Evolutionary conservation across 2,797 vertebrate species (phyloP).

Genomic region (Cossypha niveicapilla): DNA sequence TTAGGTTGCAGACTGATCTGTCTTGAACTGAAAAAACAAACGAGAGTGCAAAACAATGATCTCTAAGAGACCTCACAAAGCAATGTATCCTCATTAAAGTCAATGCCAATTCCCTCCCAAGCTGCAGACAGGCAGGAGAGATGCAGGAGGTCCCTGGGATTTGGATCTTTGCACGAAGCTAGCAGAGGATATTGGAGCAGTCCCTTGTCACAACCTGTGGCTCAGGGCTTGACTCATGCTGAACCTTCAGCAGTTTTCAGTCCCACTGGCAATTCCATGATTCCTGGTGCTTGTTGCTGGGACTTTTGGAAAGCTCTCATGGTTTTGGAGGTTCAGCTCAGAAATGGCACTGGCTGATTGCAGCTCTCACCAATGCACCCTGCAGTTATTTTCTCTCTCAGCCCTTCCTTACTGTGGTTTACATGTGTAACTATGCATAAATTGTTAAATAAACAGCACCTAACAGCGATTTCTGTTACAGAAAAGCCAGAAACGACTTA

Average conservation of each 20-base stretch:
- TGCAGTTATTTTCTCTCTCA: not conserved
- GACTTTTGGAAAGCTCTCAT: not conserved
- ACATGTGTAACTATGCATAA: not conserved
- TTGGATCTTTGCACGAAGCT: not conserved
- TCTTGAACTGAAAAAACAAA: not conserved
- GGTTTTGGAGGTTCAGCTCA: not conserved
- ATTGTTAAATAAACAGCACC: not conserved
- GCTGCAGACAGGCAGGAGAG: not conserved
- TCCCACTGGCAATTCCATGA: not conserved
- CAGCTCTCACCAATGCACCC: not conserved
- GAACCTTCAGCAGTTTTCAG: not conserved
- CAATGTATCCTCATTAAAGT: not conserved
- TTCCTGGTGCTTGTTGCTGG: not conserved
- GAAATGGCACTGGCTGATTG: not conserved
- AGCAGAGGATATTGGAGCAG: not conserved
- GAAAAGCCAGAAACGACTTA: not conserved
- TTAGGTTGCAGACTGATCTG: not conserved
- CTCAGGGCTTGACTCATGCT: not conserved
- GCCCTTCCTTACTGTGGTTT: not conserved
- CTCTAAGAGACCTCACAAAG: not conserved
- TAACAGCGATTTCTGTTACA: not conserved
- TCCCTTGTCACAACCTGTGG: not conserved
- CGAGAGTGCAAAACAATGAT: not conserved
- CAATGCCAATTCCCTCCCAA: not conserved
- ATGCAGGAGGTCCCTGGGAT: rapidly evolving